These are phyloP conservation scores for Pseudeuparius sepicola DNA, from an alignment of 2,888 invertebrate species.

Conservation along the genomic window DNA sequence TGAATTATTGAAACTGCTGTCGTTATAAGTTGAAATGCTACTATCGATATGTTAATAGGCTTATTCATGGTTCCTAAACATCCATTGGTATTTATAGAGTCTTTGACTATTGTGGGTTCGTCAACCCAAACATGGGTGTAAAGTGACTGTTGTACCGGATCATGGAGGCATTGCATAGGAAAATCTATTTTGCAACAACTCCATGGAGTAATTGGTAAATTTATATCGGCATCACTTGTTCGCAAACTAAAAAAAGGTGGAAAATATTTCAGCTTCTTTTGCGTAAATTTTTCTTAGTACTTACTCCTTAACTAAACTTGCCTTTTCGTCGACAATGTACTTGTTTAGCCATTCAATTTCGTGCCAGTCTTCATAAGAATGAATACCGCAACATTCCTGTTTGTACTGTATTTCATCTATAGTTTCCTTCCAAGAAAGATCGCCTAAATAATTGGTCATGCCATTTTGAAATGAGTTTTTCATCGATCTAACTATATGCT, in stretches of 20 bases:
- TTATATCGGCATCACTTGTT: slow-evolving; percentile 21
- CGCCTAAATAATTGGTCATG: slow-evolving; percentile 47
- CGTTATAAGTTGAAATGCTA: too few species aligned
- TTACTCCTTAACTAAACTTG: slow-evolving; percentile 31
- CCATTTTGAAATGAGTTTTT: slow-evolving; percentile 46
- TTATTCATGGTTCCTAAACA: slow-evolving; percentile 33
- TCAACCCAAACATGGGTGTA: slow-evolving; percentile 34
- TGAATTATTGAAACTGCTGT: too few species aligned
- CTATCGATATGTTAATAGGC: too few species aligned
- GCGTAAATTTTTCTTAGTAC: slow-evolving; percentile 11
- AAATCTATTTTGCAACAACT: slow-evolving; percentile 51
- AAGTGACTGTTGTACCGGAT: slow-evolving; percentile 45
- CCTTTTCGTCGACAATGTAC: slow-evolving; percentile 36
- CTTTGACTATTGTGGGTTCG: slow-evolving; percentile 30
- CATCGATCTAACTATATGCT: slow-evolving; percentile 37
- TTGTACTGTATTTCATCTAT: slow-evolving; percentile 48
- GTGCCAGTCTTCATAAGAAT: slow-evolving; percentile 48
- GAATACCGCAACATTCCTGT: slow-evolving; percentile 48
- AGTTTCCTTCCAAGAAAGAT: slow-evolving; percentile 46
- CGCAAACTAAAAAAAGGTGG: slow-evolving; percentile 22
- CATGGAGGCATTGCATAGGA: slow-evolving; percentile 51
- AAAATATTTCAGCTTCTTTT: background rate
- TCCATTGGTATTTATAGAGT: slow-evolving; percentile 36
- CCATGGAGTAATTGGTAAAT: slow-evolving; percentile 45
- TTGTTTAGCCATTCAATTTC: slow-evolving; percentile 49